Evolutionary conservation across 2,113 vertebrate species (phyloP), one percentile per base, ranked within the genome.

Genomic region (Tetraodon nigroviridis): DNA sequence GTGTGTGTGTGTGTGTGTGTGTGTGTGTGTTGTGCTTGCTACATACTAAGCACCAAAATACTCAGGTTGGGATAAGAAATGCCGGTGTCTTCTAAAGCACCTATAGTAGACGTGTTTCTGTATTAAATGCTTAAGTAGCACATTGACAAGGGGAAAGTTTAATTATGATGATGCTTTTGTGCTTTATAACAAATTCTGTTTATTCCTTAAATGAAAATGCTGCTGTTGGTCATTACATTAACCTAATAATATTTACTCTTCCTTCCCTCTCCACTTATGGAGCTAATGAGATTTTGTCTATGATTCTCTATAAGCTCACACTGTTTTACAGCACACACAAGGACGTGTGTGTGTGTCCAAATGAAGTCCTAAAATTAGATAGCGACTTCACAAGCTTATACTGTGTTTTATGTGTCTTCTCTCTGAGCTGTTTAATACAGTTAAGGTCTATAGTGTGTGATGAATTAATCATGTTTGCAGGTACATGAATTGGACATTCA

Each of bases 181-280:
- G 73, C 76, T 81, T 84, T 56, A 67, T 78, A 86, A 84, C 80
- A 65, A 80, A 81, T 87, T 86, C 62, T 77, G 73, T 87, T 85
- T 83, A 74, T 78, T 37, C 72, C 80, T 58, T 84, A 90, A 92
- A 92, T 90, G 86, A 89, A 89, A 90, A 86, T 45, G 80, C 85
- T 90, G 84, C 86, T 55, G 89, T 84, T 84, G 70, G 86, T 88
- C 87, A 89, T 91, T 90, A 89, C 66, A 88, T 87, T 89, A 89
- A 91, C 90, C 82, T 81, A 87, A 91, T 91, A 80, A 83, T 77
- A 75, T 75, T 75, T 75, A 75, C 63, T 78, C 82, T 80, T 76
- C 66, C 85, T 85, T 66, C 73, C 58, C 67, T 80, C 76, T 79
- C 73, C 49, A 48, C 75, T 69, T 57, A 59, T 67, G 69, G 70